These are phyloP conservation scores for Pyrgilauda ruficollis DNA, from an alignment of 2,113 vertebrate genomes.

Conservation along the genomic window DNA sequence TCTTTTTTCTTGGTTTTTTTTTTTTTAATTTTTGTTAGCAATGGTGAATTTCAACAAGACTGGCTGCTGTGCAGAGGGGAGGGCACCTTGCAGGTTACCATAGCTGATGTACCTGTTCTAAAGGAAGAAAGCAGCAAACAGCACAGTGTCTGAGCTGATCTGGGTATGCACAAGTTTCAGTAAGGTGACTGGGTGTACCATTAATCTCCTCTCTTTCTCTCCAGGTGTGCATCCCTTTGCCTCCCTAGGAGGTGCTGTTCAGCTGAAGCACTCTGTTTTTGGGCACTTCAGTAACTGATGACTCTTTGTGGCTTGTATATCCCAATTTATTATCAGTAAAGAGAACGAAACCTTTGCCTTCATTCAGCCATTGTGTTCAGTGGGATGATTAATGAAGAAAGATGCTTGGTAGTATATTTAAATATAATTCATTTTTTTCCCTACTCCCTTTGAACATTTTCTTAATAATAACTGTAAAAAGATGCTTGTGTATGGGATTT, in stretches of 20 bases:
- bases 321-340: neutral
- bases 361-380: neutral
- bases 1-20: too few relatives aligned
- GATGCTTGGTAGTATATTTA: neutral
- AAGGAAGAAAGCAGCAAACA: neutral
- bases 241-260: neutral
- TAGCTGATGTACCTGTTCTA: neutral
- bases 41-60: neutral
- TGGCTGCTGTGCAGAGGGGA: neutral
- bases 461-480: neutral
- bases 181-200: neutral
- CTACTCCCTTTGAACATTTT: neutral
- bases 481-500: neutral
- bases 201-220: neutral
- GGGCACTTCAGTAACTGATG: neutral
- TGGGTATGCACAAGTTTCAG: neutral
- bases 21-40: neutral
- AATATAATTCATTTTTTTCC: rapidly evolving
- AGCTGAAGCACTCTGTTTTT: neutral
- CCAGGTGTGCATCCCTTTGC: neutral
- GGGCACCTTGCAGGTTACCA: neutral
- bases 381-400: neutral
- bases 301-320: neutral
- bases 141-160: neutral
- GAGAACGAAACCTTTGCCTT: neutral